Conservation (phyloP, 1,140 invertebrate genomes). For the Sitophilus oryzae region DNA sequence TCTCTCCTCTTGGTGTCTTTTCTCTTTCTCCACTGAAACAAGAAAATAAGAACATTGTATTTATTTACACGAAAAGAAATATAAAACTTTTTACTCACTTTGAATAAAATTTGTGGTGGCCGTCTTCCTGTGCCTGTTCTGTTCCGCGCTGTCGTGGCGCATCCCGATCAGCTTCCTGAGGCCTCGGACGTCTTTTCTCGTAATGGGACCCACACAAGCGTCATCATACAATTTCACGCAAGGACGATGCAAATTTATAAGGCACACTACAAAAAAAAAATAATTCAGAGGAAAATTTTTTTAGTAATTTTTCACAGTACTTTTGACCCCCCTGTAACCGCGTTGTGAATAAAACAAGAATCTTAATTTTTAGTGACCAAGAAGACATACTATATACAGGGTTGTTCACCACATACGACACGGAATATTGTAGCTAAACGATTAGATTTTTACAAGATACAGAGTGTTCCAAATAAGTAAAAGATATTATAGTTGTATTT, state of each 20-base stretch:
- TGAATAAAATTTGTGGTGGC: conserved; percentile 42
- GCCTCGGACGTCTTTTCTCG: conserved; percentile 57
- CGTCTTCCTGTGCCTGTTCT: conserved; percentile 47
- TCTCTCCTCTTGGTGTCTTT: conserved; percentile 37
- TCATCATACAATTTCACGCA: conserved; percentile 81
- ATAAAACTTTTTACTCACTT: conserved; percentile 42
- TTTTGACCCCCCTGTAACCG: too few relatives aligned
- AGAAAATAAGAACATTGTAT: conserved; percentile 1
- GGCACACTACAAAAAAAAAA: conserved; percentile 64
- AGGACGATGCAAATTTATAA: conserved; percentile 78
- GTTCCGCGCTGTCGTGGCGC: conserved; percentile 49
- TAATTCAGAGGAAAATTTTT: too few relatives aligned
- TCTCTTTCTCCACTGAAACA: conserved; percentile 39
- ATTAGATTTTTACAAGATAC: too few relatives aligned
- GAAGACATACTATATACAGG: too few relatives aligned
- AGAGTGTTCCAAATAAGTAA: too few relatives aligned
- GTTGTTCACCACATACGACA: too few relatives aligned
- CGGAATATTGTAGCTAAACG: too few relatives aligned
- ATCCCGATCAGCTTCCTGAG: conserved; percentile 72
- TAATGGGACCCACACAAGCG: conserved; percentile 71
- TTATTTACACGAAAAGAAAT: conserved; percentile 4
- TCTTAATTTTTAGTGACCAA: too few relatives aligned
- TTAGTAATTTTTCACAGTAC: too few relatives aligned
- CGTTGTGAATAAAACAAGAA: too few relatives aligned
- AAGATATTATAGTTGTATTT: too few relatives aligned